Evolutionary conservation across 2,888 invertebrate species (phyloP), one percentile per base, ranked within the genome.

Genomic region (Temnothorax ravouxi): DNA sequence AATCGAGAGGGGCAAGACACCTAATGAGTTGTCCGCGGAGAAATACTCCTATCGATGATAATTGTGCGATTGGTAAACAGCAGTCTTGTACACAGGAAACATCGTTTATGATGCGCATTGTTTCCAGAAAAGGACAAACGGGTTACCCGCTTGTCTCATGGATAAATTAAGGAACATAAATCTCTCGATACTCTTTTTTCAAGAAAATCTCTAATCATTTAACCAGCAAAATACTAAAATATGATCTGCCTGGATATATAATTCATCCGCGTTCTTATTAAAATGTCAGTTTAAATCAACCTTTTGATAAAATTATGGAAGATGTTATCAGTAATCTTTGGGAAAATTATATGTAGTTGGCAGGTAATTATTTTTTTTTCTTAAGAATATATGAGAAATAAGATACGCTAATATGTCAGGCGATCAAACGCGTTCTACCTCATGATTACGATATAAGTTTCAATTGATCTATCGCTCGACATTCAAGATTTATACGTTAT

Each of bases 11-110:
- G 98, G 98, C 9, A 95, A 94, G 90, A 97, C 96, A 8, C 97
- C 96, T 97, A 98, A 97, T 87, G 97, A 97, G 84, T 97, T 96
- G 93, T 98, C 97, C 0, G 98, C 99, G 80, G 98, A 94, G 84
- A 99, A 96, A 93, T 98, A 99, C 95, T 98, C 98, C 97, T 97
- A 95, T 88, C 44, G 84, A 84, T 52, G 44, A 34, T 75, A 83
- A 84, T 81, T 38, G 38, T 56, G 41, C 56, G n/a, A 69, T 72
- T 38, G 11, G 2, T 79, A 69, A 85, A 64, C 29, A 59, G 3
- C 21, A 62, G 3, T 3, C 8, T 77, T 2, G 8, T n/a, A 21
- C 8, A 15, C 6, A 34, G 8, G 15, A 62, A 50, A 3, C 25
- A 21, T 61, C 13, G 11, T 38, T 64, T 38, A 13, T 13, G 15